Percentiles rank a stretch among this genome's conserved stretches.
These are phyloP conservation scores for Blastobasis adustella DNA, from an alignment of 2,888 invertebrate genomes.

Conservation along the genomic window DNA sequence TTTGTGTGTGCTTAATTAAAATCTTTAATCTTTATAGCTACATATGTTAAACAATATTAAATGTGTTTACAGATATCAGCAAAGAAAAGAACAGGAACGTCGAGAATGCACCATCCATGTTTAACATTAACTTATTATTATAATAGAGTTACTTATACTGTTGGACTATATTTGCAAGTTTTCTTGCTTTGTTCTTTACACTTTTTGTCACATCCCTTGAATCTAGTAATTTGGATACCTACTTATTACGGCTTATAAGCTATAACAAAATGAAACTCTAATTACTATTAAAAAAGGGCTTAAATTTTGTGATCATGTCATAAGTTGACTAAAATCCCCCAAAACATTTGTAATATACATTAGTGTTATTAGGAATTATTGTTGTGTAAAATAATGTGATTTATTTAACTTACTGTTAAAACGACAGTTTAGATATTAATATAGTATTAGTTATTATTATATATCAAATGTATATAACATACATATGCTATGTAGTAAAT, in stretches of 20 bases:
- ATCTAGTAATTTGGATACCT: too few species aligned
- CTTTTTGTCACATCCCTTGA: too few species aligned
- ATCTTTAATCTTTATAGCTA: neutral
- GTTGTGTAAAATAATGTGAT: slow-evolving; percentile 30
- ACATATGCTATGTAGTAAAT: too few species aligned
- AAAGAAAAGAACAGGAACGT: slow-evolving; percentile 82
- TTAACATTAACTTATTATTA: slow-evolving; percentile 39
- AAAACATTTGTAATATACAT: slow-evolving; percentile 7
- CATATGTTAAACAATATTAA: neutral
- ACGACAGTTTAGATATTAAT: slow-evolving; percentile 26
- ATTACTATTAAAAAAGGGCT: slow-evolving; percentile 13
- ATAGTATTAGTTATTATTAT: slow-evolving; percentile 7
- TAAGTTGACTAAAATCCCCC: slow-evolving; percentile 11
- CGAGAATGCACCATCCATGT: slow-evolving; percentile 85
- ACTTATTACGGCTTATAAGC: too few species aligned
- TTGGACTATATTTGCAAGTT: too few species aligned
- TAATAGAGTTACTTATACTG: too few species aligned
- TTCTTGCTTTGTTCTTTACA: too few species aligned
- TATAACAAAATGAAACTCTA: neutral
- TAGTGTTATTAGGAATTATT: slow-evolving; percentile 19
- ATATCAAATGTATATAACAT: too few species aligned
- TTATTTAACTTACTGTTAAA: slow-evolving; percentile 32
- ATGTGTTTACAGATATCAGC: slow-evolving; percentile 77
- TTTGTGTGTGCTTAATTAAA: too few species aligned
- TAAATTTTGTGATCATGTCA: slow-evolving; percentile 20